Percentiles rank a stretch among this genome's conserved stretches.
phyloP scores from a whole-genome alignment of 1,140 invertebrate species.

The Cepaea nemoralis region DNA sequence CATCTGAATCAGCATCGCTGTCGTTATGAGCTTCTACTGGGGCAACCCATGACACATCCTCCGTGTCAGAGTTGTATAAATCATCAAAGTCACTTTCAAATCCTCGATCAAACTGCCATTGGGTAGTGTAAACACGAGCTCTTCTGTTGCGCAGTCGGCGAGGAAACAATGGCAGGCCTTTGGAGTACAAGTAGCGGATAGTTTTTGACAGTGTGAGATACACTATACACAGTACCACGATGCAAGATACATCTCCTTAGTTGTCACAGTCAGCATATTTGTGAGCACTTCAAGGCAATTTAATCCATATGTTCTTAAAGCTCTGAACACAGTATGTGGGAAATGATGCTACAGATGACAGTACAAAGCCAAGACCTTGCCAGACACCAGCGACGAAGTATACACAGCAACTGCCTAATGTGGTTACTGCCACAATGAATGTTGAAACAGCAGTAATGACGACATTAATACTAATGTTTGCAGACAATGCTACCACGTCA shows the following conservation, averaged over 20 bases:
- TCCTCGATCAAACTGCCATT: conserved; percentile 27
- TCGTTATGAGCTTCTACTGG: not conserved
- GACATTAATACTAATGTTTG: not conserved
- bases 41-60: not conserved
- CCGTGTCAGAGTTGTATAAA: conserved; percentile 20
- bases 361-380: conserved; percentile 42
- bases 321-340: conserved; percentile 17
- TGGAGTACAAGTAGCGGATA: conserved; percentile 28
- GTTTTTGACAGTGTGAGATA: conserved; percentile 40
- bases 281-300: not conserved
- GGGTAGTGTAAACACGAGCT: not conserved
- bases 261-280: conserved; percentile 19
- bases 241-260: conserved; percentile 48
- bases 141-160: not conserved
- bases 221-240: conserved; percentile 40
- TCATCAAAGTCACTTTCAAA: conserved; percentile 49
- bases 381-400: conserved; percentile 37
- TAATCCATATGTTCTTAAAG: conserved; percentile 31
- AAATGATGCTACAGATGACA: conserved; percentile 39
- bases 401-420: conserved; percentile 42
- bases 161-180: conserved; percentile 43
- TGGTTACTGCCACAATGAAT: conserved; percentile 24
- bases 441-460: not conserved
- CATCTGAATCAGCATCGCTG: conserved; percentile 18
- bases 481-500: not conserved